phyloP scores from a whole-genome alignment of 1,140 invertebrate species.

The Micrasema minimum region DNA sequence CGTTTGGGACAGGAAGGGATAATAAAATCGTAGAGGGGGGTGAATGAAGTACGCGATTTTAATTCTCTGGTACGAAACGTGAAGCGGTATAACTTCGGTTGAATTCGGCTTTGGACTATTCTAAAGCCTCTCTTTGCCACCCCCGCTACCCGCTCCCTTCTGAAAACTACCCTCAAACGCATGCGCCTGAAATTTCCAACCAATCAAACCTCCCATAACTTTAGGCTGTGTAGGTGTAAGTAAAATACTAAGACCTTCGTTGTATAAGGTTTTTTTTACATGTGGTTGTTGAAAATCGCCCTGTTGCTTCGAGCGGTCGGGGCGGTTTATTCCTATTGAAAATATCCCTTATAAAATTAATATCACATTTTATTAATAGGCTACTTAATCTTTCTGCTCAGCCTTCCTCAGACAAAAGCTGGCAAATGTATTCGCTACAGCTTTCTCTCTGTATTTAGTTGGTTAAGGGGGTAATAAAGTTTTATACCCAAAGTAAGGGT shows the following conservation, averaged over 20 bases:
- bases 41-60: slow-evolving; percentile 32
- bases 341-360: slow-evolving; percentile 15
- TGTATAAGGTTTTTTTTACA: slow-evolving; percentile 3
- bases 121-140: slow-evolving; percentile 12
- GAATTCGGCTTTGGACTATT: slow-evolving; percentile 41
- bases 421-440: background rate
- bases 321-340: slow-evolving; percentile 9
- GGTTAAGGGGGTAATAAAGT: too few species aligned
- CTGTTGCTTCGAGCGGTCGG: slow-evolving; percentile 27
- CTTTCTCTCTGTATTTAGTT: too few species aligned
- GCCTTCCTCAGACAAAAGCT: background rate
- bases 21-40: slow-evolving; percentile 4
- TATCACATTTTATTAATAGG: slow-evolving; percentile 4
- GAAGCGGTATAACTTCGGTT: slow-evolving; percentile 38
- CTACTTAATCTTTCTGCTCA: background rate
- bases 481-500: too few species aligned
- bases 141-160: slow-evolving; percentile 17
- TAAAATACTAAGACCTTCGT: background rate
- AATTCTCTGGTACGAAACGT: slow-evolving; percentile 24
- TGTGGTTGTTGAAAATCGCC: slow-evolving; percentile 19
- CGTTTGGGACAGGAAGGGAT: background rate
- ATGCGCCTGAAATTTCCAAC: slow-evolving; percentile 11
- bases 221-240: slow-evolving; percentile 2
- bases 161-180: background rate
- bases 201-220: slow-evolving; percentile 3